Evolutionary conservation across 2,113 vertebrate genomes (phyloP).

Genomic region (Nothoprocta pentlandii): DNA sequence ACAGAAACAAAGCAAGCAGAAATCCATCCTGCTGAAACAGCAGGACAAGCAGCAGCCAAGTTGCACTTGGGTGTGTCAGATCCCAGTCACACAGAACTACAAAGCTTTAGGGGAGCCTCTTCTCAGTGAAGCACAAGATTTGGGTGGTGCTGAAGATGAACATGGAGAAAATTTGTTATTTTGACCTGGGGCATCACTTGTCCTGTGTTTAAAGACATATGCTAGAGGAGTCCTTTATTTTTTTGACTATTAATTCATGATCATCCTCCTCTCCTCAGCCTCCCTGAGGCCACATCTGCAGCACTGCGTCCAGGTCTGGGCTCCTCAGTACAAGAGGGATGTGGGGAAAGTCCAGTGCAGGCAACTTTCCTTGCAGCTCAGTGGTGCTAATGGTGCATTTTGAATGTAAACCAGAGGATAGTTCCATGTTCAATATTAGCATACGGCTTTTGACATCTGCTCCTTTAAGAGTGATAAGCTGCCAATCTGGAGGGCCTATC

Average conservation of each 20-base stretch:
- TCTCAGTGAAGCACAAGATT: background rate
- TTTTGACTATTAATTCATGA: no score
- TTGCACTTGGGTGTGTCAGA: background rate
- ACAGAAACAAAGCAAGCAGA: background rate
- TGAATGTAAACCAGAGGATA: background rate
- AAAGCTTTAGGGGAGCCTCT: background rate
- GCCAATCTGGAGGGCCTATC: conserved; percentile 33
- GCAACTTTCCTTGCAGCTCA: background rate
- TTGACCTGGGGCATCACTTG: background rate
- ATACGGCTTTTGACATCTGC: conserved; percentile 64
- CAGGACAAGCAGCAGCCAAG: background rate
- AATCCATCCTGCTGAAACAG: background rate
- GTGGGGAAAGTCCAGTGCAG: no score
- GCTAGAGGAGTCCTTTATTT: background rate
- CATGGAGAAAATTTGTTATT: background rate
- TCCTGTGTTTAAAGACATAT: background rate
- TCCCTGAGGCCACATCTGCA: no score
- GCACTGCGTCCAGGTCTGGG: no score
- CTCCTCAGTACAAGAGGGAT: no score
- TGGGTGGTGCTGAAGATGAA: background rate
- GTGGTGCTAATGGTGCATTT: background rate
- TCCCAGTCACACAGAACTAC: background rate
- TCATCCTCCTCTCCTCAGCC: no score
- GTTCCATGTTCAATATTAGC: conserved; percentile 41
- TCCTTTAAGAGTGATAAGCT: conserved; percentile 42